Evolutionary conservation across 2,888 invertebrate genomes (phyloP).

Genomic region (Dioctria rufipes): DNA sequence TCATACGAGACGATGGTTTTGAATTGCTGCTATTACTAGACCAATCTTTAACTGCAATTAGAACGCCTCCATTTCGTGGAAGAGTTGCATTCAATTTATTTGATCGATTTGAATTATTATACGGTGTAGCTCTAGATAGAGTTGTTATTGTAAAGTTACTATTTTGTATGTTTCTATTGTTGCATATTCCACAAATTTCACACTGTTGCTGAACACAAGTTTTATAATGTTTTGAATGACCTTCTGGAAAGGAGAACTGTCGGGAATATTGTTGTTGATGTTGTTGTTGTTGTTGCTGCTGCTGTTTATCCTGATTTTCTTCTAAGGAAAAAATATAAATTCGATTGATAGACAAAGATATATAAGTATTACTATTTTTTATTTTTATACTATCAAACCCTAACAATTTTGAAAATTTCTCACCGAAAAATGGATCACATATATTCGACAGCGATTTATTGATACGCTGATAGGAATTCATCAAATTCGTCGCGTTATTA

Average conservation of each 20-base stretch:
- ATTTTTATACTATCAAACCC: not conserved
- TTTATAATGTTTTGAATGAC: constrained; percentile 60
- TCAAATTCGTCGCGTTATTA: constrained; percentile 53
- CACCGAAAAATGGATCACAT: constrained; percentile 61
- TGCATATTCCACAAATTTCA: constrained; percentile 69
- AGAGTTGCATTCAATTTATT: constrained; percentile 61
- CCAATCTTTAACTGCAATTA: constrained; percentile 79
- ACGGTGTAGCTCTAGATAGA: constrained; percentile 65
- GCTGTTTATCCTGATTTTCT: not conserved
- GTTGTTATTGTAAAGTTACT: constrained; percentile 71
- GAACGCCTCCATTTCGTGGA: constrained; percentile 74
- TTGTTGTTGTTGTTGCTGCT: not conserved
- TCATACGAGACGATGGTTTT: constrained; percentile 15
- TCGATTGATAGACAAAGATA: constrained; percentile 3
- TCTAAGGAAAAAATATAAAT: constrained; percentile 25
- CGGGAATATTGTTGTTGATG: constrained; percentile 60
- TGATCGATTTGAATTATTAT: constrained; percentile 60
- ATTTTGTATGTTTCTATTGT: constrained; percentile 72
- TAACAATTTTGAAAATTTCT: constrained; percentile 22
- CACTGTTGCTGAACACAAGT: constrained; percentile 59
- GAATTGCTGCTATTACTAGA: constrained; percentile 65
- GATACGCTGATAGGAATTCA: constrained; percentile 60
- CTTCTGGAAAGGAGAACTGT: constrained; percentile 62
- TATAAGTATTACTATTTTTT: no score
- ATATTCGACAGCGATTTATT: constrained; percentile 64